Evolutionary conservation across 2,888 invertebrate species (phyloP), one percentile per base, ranked within the genome.

Genomic region (Lymantria monacha): DNA sequence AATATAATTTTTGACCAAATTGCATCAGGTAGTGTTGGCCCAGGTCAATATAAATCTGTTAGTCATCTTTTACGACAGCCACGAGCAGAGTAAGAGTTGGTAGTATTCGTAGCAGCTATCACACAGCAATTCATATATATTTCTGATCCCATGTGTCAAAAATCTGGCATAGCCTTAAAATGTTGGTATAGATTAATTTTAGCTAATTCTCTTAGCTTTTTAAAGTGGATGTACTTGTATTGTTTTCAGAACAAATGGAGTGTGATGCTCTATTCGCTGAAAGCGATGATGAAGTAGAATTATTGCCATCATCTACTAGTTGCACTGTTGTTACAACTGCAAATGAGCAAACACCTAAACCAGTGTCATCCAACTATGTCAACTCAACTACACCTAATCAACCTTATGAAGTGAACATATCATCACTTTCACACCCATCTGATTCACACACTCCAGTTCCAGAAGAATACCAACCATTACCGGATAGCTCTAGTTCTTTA

Each of bases 251-350:
- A 65, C 93, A 93, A 72, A 93, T 93, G 93, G 93, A 94, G 62
- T 93, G 92, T 79, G 93, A 93, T 58, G 92, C 93, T 59, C 81
- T 94, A 53, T 94, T 94, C 82, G 94, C 94, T 49, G 93, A 93
- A 66, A 93, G 93, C 79, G 94, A 93, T 75, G 93, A 93, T 64
- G 94, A 94, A 64, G 90, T 93, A 57, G 92, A 88, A 69, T 84
- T 91, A 10, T 65, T 90, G 37, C 85, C 86, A 7, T 53, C 76
- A 44, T 66, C 75, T 14, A 59, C 73, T 50, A 82, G 83, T 42
- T 22, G 22, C 5, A 66, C 63, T 12, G 65, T 63, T 37, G 56
- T 76, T n/a, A 53, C 69, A 37, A 62, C 68, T 42, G 61, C 66
- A 42, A 79, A 70, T 59, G 75, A 75, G 37, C 66, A 69, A 47